Percentiles rank a stretch among this genome's conserved stretches.
Evolutionary conservation across 2,113 vertebrate species (phyloP).

Genomic region (Uria aalge): DNA sequence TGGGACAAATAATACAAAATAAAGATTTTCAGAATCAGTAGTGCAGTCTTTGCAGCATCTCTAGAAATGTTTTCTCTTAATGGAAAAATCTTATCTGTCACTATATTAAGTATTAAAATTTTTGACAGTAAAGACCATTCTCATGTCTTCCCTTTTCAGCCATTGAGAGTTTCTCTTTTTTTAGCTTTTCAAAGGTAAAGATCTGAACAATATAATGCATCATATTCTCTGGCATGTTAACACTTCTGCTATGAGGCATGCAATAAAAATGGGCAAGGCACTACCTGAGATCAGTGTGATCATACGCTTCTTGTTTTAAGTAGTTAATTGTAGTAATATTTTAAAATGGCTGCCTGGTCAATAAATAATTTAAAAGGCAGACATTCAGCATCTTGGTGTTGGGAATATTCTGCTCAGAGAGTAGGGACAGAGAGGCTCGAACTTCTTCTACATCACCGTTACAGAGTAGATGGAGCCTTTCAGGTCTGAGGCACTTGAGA

Average conservation of each 20-base stretch:
- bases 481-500: not conserved
- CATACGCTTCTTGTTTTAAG: not conserved
- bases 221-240: not conserved
- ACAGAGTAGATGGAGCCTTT: not conserved
- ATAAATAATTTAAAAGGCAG: not conserved
- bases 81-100: not conserved
- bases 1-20: not conserved
- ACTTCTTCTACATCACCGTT: not conserved
- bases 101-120: not conserved
- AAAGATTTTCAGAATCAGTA: not conserved
- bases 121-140: not conserved
- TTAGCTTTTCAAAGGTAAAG: not conserved
- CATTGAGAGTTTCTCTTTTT: not conserved
- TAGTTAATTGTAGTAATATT: not conserved
- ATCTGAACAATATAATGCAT: not conserved
- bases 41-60: not conserved
- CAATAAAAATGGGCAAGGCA: not conserved
- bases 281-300: not conserved
- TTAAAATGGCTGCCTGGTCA: not conserved
- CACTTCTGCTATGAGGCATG: not conserved
- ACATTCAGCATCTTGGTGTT: not conserved
- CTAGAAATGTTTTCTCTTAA: not conserved
- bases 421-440: not conserved
- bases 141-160: not conserved
- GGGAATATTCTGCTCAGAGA: not conserved